Evolutionary conservation across 1,140 invertebrate genomes (phyloP), one percentile per base, ranked within the genome.

Genomic region (Leptinotarsa defecta): DNA sequence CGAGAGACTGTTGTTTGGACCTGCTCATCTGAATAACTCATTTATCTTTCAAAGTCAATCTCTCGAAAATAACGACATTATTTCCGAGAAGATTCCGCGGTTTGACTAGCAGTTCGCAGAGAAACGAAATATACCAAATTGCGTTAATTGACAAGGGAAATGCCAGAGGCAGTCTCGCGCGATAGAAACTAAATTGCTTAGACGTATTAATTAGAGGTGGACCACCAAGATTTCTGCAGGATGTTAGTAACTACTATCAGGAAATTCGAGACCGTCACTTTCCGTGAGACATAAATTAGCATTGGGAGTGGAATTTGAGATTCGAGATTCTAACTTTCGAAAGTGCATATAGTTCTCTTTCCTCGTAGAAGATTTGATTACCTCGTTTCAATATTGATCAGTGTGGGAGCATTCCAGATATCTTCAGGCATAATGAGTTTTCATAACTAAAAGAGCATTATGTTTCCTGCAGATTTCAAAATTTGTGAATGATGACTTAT

Each of bases 221-320:
- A 57, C 52, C 52, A 57, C 17, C 15, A 57, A 57, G 52, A 57
- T 57, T 57, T 17, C 52, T 57, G 15, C 52, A 57, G 13, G 52
- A 57, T 57, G 52, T 57, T 57, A 19, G 52, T 57, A 57, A 57
- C 13, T 15, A 19, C 52, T 57, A 17, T 57, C 52, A 19, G 52
- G 52, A 57, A 57, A 57, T 57, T 57, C n/a, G n/a, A 17, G 52
- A 57, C n/a, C 52, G 52, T 57, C 52, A 57, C n/a, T 57, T 57
- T 57, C 52, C 52, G 52, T 17, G 5, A 57, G 15, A 57, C 15
- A n/a, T 57, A 57, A 57, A 19, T 57, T 15, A 19, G 52, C n/a
- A 57, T n/a, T 43, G 8, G 8, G 8, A 27, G 27, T 27, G 27
- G 6, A 34, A 34, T 34, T 34, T 6, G 27, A 5, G 5, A 43